Evolutionary conservation across 37 sponge, comb jelly and placozoan species (phyloP).

Genomic region (Cliona cf. orientalis): DNA sequence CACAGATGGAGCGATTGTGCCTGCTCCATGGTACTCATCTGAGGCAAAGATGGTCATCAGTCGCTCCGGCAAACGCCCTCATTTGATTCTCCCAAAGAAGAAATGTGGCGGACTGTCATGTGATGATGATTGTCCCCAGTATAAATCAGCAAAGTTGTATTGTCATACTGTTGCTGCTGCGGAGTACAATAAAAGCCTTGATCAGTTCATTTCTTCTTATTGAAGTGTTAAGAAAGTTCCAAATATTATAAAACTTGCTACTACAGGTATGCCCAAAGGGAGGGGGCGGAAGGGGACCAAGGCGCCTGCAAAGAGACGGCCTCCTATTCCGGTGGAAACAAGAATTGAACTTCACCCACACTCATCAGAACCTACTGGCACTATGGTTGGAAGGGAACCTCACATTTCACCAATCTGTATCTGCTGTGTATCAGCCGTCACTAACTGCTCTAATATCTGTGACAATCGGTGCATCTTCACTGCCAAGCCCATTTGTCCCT

Average conservation of each 20-base stretch:
- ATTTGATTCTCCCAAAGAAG: conserved; percentile 6
- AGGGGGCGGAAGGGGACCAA: not conserved
- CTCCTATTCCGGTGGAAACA: not conserved
- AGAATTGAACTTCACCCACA: not conserved
- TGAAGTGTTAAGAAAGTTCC: not conserved
- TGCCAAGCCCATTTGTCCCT: not conserved
- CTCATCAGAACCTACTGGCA: not conserved
- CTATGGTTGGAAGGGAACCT: too few relatives aligned
- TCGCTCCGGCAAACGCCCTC: too few relatives aligned
- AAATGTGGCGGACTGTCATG: too few relatives aligned
- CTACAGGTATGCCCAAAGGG: not conserved
- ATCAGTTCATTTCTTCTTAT: not conserved
- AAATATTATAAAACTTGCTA: not conserved
- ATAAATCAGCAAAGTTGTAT: conserved; percentile 5
- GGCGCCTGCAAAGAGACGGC: not conserved
- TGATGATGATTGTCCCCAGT: too few relatives aligned
- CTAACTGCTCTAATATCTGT: not conserved
- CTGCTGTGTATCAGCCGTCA: too few relatives aligned
- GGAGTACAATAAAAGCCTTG: not conserved
- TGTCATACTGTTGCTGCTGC: conserved; percentile 31
- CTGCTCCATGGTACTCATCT: too few relatives aligned
- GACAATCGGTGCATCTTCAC: not conserved
- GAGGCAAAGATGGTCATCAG: too few relatives aligned
- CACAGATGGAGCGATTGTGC: too few relatives aligned
- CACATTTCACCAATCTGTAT: too few relatives aligned